Evolutionary conservation across 2,113 vertebrate species (phyloP), one percentile per base, ranked within the genome.

Genomic region (Hippocampus guttulatus): DNA sequence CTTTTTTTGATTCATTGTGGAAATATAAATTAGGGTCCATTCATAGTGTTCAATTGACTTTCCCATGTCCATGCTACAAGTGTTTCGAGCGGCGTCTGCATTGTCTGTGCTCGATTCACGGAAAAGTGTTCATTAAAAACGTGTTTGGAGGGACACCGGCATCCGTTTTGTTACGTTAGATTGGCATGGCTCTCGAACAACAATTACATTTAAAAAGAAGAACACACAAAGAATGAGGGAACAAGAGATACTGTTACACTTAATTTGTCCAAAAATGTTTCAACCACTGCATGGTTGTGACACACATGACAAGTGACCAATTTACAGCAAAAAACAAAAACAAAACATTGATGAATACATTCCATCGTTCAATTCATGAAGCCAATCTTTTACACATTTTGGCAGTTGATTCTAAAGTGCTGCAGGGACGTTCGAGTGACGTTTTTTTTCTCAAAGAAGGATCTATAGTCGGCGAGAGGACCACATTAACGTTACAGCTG

Each of bases 1-100:
- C 40, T 64, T 64, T 23, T 23, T 64, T 41, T 93, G 92, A 51
- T 91, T 81, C 93, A 87, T 91, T 85, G 85, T 93, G 81, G 81
- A 91, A 89, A 87, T 79, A 92, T 95, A 96, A 96, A 95, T 88
- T 96, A 94, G 93, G 91, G 95, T 90, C 93, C 93, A 95, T 95
- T 96, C 79, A 95, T 77, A 81, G 73, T 75, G 75, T 86, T 85
- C 67, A 87, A 77, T 85, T 81, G 70, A 81, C 85, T 94, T 95
- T 93, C 87, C 88, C 87, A 88, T 79, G 91, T 65, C 18, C 92
- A 92, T 89, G 92, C 94, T 94, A 95, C 92, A 92, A 94, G 94
- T 87, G 80, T 85, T 93, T 89, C 62, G 80, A 83, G 33, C 77
- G 43, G 72, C 73, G 74, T 65, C 70, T 67, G 30, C 77, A 52